Percentiles rank a stretch among this genome's conserved stretches.
These are phyloP conservation scores for Amblyraja radiata DNA, from an alignment of 2,797 vertebrate species.

Conservation along the genomic window DNA sequence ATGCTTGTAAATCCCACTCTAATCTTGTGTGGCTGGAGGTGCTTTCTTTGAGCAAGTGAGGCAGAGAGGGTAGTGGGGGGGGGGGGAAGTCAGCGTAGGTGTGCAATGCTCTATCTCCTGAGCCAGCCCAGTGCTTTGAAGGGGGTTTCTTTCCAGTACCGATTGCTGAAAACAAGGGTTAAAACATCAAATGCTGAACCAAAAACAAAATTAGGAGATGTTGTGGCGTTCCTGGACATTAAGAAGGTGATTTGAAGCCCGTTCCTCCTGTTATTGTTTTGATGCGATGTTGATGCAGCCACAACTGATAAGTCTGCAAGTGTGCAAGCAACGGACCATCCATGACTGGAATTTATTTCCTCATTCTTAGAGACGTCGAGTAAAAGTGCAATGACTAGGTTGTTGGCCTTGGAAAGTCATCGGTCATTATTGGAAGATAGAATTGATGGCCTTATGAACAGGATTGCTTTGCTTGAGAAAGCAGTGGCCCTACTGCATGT, in stretches of 20 bases:
- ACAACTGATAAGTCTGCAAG: neutral
- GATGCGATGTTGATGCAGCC: neutral
- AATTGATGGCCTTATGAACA: neutral
- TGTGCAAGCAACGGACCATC: neutral
- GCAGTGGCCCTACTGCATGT: neutral
- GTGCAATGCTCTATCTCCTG: neutral
- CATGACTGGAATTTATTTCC: constrained; percentile 24
- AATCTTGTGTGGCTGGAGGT: neutral
- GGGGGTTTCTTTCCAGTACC: neutral
- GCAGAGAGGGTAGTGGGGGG: neutral
- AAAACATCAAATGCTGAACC: neutral
- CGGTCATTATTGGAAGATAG: neutral
- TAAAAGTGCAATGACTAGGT: neutral
- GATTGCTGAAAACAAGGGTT: neutral
- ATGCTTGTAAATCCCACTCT: neutral
- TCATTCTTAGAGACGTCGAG: neutral
- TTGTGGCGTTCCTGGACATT: neutral
- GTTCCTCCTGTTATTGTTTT: neutral
- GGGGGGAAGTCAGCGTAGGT: no score
- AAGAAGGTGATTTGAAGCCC: neutral
- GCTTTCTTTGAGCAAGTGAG: neutral
- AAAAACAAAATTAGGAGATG: neutral
- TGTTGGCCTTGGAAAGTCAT: neutral
- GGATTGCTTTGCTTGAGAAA: constrained; percentile 20
- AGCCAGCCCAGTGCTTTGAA: neutral